These are phyloP conservation scores for Drosophila pruinosa DNA, from an alignment of 1,140 invertebrate species.

Conservation along the genomic window DNA sequence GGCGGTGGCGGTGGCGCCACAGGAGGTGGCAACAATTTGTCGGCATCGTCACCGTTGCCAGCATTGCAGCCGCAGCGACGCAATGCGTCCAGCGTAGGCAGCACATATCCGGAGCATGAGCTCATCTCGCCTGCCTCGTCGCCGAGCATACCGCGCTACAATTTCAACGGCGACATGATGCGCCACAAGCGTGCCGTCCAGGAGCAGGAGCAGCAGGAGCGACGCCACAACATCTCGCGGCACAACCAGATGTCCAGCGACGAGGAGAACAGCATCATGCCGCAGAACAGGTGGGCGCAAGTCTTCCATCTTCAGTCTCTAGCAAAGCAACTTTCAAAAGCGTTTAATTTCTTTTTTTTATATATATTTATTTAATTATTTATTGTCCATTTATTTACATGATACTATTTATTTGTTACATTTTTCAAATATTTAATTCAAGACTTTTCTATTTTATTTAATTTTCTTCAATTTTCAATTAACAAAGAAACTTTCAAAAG, in stretches of 20 bases:
- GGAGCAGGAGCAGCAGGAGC: conserved; percentile 68
- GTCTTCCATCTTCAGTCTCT: too few relatives aligned
- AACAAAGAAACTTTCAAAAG: too few relatives aligned
- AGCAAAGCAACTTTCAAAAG: too few relatives aligned
- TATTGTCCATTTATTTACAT: too few relatives aligned
- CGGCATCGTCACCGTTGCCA: conserved; percentile 76
- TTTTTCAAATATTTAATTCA: too few relatives aligned
- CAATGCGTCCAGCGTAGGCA: conserved; percentile 78
- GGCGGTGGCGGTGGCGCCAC: conserved; percentile 42
- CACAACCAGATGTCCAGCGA: conserved; percentile 82
- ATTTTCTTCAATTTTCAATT: too few relatives aligned
- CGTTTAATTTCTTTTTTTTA: too few relatives aligned
- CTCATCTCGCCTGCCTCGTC: conserved; percentile 82
- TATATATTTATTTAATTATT: too few relatives aligned
- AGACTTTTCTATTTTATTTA: too few relatives aligned
- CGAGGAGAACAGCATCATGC: conserved; percentile 82
- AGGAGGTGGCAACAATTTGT: conserved; percentile 66
- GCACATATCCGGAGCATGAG: conserved; percentile 81
- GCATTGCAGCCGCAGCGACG: conserved; percentile 71
- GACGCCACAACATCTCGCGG: conserved; percentile 70
- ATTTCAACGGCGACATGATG: conserved; percentile 81
- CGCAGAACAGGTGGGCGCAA: conserved; percentile 82
- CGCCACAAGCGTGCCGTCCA: conserved; percentile 74
- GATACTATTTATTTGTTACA: too few relatives aligned
- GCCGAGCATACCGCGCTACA: conserved; percentile 80